A percentile compares a stretch with the other conserved stretches of the same genome.
Conservation (phyloP, 2,113 vertebrate genomes). For the Brienomyrus longianalis region DNA sequence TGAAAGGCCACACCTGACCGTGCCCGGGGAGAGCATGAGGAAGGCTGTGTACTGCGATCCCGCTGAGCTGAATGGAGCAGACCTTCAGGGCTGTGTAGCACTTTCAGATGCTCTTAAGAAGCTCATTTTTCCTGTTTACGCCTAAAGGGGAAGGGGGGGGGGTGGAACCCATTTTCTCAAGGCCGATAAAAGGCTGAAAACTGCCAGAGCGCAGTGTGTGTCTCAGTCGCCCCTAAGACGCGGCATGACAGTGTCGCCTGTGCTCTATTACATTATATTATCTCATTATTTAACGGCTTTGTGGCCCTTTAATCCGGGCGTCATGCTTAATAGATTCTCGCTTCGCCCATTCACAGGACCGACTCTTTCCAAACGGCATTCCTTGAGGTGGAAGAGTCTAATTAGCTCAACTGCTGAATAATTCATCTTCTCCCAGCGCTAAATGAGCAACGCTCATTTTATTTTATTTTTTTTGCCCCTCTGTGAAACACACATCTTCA, state of each 20-base stretch:
- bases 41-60: background rate
- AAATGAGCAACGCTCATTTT: background rate
- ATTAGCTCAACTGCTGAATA: background rate
- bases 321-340: background rate
- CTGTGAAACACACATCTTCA: slow-evolving; percentile 8
- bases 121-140: background rate
- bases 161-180: background rate
- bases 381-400: slow-evolving; percentile 2
- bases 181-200: background rate
- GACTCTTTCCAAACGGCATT: background rate
- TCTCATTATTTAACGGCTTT: background rate
- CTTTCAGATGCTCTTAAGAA: background rate
- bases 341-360: background rate
- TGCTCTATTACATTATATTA: background rate
- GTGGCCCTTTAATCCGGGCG: background rate
- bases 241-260: background rate
- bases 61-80: background rate
- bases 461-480: background rate
- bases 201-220: background rate
- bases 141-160: background rate
- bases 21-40: background rate
- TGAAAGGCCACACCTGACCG: background rate
- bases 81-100: background rate
- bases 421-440: background rate
- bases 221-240: background rate